A percentile compares a stretch with the other conserved stretches of the same genome.
Conservation (phyloP, 2,888 invertebrate species). For the Euzophera pinguis region DNA sequence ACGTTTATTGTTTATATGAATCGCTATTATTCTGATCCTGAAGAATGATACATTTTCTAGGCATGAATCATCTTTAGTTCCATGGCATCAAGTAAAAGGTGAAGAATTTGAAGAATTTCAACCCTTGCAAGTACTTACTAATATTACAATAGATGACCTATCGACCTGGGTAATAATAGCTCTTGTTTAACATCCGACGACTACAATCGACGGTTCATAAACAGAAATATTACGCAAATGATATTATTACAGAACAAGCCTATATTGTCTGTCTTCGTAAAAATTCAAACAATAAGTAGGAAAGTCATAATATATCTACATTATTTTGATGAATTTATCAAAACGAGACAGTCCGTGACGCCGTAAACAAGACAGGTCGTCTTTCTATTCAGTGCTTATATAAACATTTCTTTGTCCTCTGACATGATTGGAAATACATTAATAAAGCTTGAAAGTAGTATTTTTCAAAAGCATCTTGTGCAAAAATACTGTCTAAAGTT, state of each 20-base stretch:
- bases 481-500: too few species aligned
- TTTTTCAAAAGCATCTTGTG: too few species aligned
- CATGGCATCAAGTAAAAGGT: background rate
- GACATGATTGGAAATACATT: too few species aligned
- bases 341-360: too few species aligned
- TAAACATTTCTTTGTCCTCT: too few species aligned
- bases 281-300: background rate
- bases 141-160: conserved; percentile 11
- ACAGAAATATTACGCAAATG: background rate
- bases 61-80: too few species aligned
- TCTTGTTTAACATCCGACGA: conserved; percentile 10
- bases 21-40: background rate
- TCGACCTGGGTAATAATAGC: conserved; percentile 10
- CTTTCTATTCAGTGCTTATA: too few species aligned
- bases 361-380: too few species aligned
- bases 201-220: conserved; percentile 3
- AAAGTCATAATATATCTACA: background rate
- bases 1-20: background rate
- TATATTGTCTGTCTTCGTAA: background rate
- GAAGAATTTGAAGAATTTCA: background rate
- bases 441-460: too few species aligned
- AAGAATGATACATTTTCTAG: too few species aligned
- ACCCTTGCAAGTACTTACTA: background rate
- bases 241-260: background rate
- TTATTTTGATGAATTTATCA: background rate